Conservation (phyloP, 2,113 vertebrate species). For the Salvator merianae region DNA sequence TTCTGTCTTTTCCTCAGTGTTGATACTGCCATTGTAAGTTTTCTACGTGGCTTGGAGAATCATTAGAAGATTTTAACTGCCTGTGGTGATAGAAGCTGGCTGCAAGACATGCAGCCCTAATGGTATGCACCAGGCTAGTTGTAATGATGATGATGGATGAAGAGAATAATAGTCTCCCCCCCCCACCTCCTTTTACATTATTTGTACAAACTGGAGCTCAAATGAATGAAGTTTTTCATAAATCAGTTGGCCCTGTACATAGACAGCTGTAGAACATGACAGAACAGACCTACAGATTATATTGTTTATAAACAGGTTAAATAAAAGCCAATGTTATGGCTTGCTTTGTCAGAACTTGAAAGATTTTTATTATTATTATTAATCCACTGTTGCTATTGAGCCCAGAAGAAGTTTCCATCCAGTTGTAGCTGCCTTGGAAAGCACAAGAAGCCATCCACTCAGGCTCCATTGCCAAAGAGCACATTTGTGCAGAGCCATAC, state of each 20-base stretch:
- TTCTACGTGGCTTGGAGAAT: slow-evolving; percentile 21
- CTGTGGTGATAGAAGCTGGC: slow-evolving; percentile 56
- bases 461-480: neutral
- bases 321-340: slow-evolving; percentile 22
- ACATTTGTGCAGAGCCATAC: neutral
- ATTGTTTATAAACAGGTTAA: slow-evolving; percentile 62
- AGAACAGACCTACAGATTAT: slow-evolving; percentile 55
- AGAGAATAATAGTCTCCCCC: slow-evolving; percentile 39
- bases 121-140: slow-evolving; percentile 54
- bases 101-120: slow-evolving; percentile 20
- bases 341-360: slow-evolving; percentile 63
- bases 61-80: slow-evolving; percentile 39
- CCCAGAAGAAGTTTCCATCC: neutral
- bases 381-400: slow-evolving; percentile 50
- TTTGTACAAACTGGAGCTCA: slow-evolving; percentile 58
- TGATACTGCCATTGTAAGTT: slow-evolving; percentile 30
- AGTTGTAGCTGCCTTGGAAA: neutral
- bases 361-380: neutral
- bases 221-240: slow-evolving; percentile 46
- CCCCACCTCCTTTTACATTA: slow-evolving; percentile 41
- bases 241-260: slow-evolving; percentile 46
- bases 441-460: neutral
- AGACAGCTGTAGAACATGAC: slow-evolving; percentile 54
- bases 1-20: neutral
- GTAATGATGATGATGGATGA: slow-evolving; percentile 63